Conservation (phyloP, 2,888 invertebrate species). For the Lasioglossum vierecki region DNA sequence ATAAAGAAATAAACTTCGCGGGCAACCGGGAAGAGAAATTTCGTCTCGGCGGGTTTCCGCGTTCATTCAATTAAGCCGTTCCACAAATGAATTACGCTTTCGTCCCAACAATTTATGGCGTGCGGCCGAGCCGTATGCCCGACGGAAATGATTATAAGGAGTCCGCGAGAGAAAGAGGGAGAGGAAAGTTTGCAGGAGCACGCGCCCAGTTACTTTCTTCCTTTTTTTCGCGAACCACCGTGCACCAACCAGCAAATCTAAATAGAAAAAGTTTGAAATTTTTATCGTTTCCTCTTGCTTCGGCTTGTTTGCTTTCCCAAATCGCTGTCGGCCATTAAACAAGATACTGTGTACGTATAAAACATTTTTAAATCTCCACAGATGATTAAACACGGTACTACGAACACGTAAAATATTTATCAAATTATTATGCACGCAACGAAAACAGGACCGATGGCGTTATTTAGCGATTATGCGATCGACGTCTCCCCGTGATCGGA, state of each 20-base stretch:
- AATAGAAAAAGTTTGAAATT: background rate
- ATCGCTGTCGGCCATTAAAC: background rate
- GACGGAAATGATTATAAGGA: conserved; percentile 25
- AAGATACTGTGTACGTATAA: background rate
- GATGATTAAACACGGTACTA: background rate
- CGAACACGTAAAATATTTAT: too few species aligned
- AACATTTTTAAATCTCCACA: background rate
- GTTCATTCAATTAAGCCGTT: conserved; percentile 39
- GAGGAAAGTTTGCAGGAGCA: background rate
- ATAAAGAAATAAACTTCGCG: conserved; percentile 1
- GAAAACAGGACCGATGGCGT: background rate
- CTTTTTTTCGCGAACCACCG: background rate
- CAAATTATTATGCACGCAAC: too few species aligned
- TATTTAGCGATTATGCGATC: conserved; percentile 36
- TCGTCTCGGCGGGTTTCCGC: background rate
- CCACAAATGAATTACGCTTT: conserved; percentile 18
- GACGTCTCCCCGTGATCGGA: conserved; percentile 32
- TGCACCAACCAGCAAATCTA: background rate
- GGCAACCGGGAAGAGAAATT: background rate
- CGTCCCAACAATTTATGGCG: conserved; percentile 28
- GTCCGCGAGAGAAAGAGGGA: background rate
- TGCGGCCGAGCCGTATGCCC: conserved; percentile 13
- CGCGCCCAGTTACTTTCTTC: background rate
- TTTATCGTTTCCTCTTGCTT: background rate
- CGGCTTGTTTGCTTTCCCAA: background rate